Evolutionary conservation across 2,113 vertebrate species (phyloP).

Genomic region (Percopsis transmontana): DNA sequence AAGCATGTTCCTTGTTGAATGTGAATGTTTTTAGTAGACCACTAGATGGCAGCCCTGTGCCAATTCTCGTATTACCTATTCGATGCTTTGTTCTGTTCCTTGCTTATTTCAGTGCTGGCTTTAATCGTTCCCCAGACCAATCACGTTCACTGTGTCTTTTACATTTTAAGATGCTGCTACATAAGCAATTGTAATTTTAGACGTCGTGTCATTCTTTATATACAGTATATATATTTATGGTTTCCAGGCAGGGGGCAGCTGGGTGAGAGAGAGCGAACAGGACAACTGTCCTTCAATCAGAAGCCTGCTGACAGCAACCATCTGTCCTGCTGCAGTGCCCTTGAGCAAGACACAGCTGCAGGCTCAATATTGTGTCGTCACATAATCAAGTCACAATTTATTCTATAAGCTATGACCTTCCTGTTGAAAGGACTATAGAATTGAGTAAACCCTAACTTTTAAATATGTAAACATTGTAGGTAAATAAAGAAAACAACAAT

Average conservation of each 20-base stretch:
- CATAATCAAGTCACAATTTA: no score
- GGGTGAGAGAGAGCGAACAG: conserved; percentile 3
- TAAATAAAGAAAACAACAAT: no score
- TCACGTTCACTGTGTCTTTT: no score
- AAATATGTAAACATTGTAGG: no score
- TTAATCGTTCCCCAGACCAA: no score
- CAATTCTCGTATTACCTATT: neutral
- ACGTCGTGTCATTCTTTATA: neutral
- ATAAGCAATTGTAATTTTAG: no score
- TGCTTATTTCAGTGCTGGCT: neutral
- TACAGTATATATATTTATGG: neutral
- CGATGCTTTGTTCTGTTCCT: neutral
- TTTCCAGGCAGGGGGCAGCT: conserved; percentile 32
- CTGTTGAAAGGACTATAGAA: no score
- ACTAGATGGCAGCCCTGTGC: conserved; percentile 23
- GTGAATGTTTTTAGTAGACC: conserved; percentile 2
- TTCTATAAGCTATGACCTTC: no score
- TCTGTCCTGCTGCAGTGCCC: neutral
- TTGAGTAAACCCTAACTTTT: no score
- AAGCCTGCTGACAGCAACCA: neutral
- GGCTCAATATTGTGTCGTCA: no score
- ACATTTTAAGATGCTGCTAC: no score
- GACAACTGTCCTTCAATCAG: neutral
- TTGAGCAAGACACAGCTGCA: neutral
- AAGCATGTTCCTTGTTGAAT: neutral